Conservation (phyloP, 2,797 vertebrate genomes). For the Epinephelus awoara region DNA sequence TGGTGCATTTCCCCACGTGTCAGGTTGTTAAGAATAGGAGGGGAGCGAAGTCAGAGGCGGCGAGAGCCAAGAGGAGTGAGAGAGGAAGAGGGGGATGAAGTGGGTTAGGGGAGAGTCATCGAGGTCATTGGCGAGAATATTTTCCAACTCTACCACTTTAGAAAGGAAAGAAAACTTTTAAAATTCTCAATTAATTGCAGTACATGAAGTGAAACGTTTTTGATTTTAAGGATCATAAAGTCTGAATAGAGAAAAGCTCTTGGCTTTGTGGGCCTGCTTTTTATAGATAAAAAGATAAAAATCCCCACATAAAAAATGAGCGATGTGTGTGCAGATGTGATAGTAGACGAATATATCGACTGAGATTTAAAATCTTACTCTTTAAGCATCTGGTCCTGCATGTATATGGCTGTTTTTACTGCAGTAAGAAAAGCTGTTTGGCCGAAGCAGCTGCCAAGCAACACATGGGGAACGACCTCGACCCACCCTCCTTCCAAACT, state of each 20-base stretch:
- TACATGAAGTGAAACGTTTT: constrained; percentile 51
- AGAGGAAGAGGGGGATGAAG: constrained; percentile 40
- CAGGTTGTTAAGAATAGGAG: constrained; percentile 73
- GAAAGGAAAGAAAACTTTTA: constrained; percentile 17
- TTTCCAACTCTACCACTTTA: constrained; percentile 48
- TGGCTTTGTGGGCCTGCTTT: constrained; percentile 51
- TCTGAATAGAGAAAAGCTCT: constrained; percentile 60
- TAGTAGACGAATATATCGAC: constrained; percentile 44
- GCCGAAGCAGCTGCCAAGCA: constrained; percentile 65
- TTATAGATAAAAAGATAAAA: constrained; percentile 52
- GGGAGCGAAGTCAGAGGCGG: constrained; percentile 42
- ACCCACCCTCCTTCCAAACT: constrained; percentile 39
- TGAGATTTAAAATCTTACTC: constrained; percentile 61
- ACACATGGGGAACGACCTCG: constrained; percentile 62
- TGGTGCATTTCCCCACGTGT: constrained; percentile 71
- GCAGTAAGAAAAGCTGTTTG: constrained; percentile 60
- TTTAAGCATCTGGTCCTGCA: constrained; percentile 71
- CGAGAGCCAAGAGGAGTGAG: constrained; percentile 51
- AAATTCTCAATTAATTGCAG: constrained; percentile 39
- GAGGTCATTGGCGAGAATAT: constrained; percentile 55
- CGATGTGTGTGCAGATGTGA: constrained; percentile 47
- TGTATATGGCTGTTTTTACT: constrained; percentile 60
- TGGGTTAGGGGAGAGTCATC: constrained; percentile 45
- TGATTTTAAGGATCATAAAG: constrained; percentile 61
- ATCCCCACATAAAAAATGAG: constrained; percentile 14